Evolutionary conservation across 1,140 invertebrate genomes (phyloP).

Genomic region (Listronotus bonariensis): DNA sequence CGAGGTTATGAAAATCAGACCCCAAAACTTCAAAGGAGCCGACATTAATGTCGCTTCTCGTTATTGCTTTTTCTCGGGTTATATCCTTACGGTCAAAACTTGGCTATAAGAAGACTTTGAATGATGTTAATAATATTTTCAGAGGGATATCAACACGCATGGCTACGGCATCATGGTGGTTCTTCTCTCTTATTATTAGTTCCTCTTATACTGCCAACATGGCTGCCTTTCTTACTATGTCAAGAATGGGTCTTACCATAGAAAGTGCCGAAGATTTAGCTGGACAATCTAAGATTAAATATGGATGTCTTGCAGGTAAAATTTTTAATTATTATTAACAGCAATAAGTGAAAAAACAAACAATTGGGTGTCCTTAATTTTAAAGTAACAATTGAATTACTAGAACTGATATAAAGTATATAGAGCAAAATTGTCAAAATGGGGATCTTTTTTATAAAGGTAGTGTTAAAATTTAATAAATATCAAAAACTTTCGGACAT

Average conservation of each 20-base stretch:
- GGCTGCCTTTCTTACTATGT: slow-evolving; percentile 91
- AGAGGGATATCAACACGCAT: slow-evolving; percentile 77
- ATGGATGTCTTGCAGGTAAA: slow-evolving; percentile 76
- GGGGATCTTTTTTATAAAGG: too few relatives aligned
- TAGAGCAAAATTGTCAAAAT: neutral
- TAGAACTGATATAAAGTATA: neutral
- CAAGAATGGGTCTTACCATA: slow-evolving; percentile 83
- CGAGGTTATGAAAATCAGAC: too few relatives aligned
- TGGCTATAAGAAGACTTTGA: too few relatives aligned
- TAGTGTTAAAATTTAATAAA: too few relatives aligned
- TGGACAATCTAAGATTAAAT: slow-evolving; percentile 86
- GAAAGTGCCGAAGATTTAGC: slow-evolving; percentile 87
- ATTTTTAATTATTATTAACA: slow-evolving; percentile 2
- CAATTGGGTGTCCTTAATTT: too few relatives aligned
- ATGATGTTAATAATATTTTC: too few relatives aligned
- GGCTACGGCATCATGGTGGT: slow-evolving; percentile 91
- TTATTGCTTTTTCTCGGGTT: too few relatives aligned
- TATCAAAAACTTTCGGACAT: too few relatives aligned
- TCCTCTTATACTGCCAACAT: slow-evolving; percentile 96
- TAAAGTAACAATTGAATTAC: too few relatives aligned
- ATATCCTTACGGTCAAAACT: too few relatives aligned
- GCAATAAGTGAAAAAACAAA: neutral
- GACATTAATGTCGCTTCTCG: too few relatives aligned
- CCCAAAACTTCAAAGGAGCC: too few relatives aligned
- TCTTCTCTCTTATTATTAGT: slow-evolving; percentile 95